phyloP scores from a whole-genome alignment of 2,888 invertebrate genomes.

The Drosophila planitibia region DNA sequence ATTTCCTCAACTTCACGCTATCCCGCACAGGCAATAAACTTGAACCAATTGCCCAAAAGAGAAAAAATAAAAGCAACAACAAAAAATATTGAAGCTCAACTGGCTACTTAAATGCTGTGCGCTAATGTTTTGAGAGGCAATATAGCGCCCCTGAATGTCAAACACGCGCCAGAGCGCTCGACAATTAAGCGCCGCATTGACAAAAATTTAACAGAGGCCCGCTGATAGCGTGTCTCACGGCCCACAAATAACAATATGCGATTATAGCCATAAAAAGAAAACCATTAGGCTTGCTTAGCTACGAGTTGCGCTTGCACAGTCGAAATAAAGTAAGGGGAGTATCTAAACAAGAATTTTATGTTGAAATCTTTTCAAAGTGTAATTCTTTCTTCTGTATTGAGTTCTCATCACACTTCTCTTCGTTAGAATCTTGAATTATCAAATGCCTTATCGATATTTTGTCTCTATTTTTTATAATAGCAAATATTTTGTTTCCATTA shows the following conservation, averaged over 20 bases:
- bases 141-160: conserved; percentile 38
- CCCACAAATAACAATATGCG: neutral
- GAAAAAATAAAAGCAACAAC: conserved; percentile 2
- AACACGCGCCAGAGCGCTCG: conserved; percentile 42
- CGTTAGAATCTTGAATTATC: neutral
- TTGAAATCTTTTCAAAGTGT: neutral
- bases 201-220: conserved; percentile 44
- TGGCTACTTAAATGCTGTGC: conserved; percentile 40
- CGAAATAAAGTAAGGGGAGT: neutral
- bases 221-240: conserved; percentile 16
- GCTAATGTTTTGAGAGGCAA: conserved; percentile 36
- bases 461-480: too few relatives aligned
- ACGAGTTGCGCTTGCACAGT: conserved; percentile 1
- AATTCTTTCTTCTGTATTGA: neutral
- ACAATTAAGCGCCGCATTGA: conserved; percentile 54
- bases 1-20: conserved; percentile 62
- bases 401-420: neutral
- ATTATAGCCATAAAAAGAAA: neutral
- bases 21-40: conserved; percentile 56
- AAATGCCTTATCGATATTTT: neutral
- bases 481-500: neutral
- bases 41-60: conserved; percentile 50
- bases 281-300: neutral
- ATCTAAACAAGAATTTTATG: neutral
- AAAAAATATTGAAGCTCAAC: neutral